Evolutionary conservation across 2,888 invertebrate species (phyloP), one percentile per base, ranked within the genome.

Genomic region (Ormia ochracea): DNA sequence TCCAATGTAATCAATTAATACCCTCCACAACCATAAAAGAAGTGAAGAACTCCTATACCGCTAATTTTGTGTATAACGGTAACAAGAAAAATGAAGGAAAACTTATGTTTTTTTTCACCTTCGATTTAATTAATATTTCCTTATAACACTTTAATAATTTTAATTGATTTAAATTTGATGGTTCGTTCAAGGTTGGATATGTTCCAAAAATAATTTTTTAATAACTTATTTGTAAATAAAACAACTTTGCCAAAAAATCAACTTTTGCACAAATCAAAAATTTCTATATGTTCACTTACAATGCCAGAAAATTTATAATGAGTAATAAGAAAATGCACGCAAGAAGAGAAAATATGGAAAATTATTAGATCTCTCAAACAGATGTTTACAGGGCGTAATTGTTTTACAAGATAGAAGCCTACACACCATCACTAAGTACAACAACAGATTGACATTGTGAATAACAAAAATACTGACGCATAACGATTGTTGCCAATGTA

Each of bases 31-130:
- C 43, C 45, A 45, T 54, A 65, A 33, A 48, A 50, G 50, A 19
- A 17, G 28, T 14, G 17, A 12, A 23, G 10, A 26, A 73, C 56
- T 79, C 43, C 69, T 58, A 70, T 41, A 69, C 72, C 54, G 41
- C 26, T 41, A 45, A 36, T 82, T 82, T 78, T 82, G 61, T 82
- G 82, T 82, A 82, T 82, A 81, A 78, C 75, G 45, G 74, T 78
- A 78, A 78, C 58, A 41, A 68, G 23, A 41, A 82, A 72, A 68
- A 52, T 14, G 26, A 48, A 28, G 26, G 31, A 76, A 66, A 75
- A 43, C 58, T 56, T 58, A 45, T 28, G 21, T 21, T 54, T 33
- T 3, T 73, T 54, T 23, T 36, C 38, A 19, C 63, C 36, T 19
- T 28, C 17, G 17, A 63, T 17, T 58, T 31, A n/a, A 43, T n/a